Evolutionary conservation across 2,888 invertebrate genomes (phyloP).

Genomic region (Orchesella flavescens): DNA sequence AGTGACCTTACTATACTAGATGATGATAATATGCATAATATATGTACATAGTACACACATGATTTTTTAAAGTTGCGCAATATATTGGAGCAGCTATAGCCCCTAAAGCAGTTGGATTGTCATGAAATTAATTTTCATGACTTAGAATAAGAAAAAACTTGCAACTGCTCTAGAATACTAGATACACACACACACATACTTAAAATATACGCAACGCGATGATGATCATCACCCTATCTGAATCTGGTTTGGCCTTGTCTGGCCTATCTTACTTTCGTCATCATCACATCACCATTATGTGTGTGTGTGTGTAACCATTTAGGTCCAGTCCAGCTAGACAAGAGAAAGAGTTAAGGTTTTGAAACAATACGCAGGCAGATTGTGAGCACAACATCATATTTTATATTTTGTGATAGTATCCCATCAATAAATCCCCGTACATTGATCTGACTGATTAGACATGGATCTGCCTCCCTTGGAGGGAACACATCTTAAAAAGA

Average conservation of each 20-base stretch:
- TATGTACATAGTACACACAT: not conserved
- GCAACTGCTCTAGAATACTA: conserved; percentile 5
- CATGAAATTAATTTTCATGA: conserved; percentile 54
- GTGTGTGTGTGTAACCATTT: conserved; percentile 8
- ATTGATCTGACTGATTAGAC: conserved; percentile 57
- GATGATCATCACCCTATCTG: conserved; percentile 27
- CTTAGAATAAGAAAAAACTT: conserved; percentile 6
- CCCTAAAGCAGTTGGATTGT: conserved; percentile 40
- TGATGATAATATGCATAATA: too few species aligned
- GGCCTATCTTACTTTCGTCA: conserved; percentile 23
- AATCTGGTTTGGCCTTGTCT: conserved; percentile 29
- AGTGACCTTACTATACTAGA: conserved; percentile 34
- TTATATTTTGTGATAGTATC: conserved; percentile 12
- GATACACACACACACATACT: not conserved
- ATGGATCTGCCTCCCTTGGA: conserved; percentile 58
- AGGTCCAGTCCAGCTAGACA: conserved; percentile 42
- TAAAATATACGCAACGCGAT: too few species aligned
- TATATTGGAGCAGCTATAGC: not conserved
- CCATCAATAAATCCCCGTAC: conserved; percentile 49
- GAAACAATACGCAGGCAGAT: not conserved
- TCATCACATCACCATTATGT: conserved; percentile 2
- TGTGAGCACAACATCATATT: not conserved
- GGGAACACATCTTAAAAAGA: conserved; percentile 38
- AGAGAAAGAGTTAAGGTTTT: not conserved
- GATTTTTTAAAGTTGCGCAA: conserved; percentile 28